Evolutionary conservation across 2,888 invertebrate species (phyloP), one percentile per base, ranked within the genome.

Genomic region (Strigamia maritima): DNA sequence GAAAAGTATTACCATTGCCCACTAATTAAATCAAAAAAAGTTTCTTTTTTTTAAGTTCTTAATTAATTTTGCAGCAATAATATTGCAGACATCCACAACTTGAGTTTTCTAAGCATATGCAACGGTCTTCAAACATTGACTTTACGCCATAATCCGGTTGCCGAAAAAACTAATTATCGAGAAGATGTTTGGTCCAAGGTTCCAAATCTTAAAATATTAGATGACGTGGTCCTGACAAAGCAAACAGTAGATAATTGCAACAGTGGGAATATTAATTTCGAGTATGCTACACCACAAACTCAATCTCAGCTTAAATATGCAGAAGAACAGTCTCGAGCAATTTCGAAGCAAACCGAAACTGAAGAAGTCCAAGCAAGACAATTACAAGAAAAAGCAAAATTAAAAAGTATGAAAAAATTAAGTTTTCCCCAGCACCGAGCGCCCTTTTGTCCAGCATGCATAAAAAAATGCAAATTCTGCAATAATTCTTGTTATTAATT

Each of bases 41-140:
- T 12, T 7, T 31, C 12, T 75, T n/a, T 31, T 35, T 24, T 14
- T 26, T 4, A n/a, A 60, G 2, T 6, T n/a, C n/a, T 16, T 14
- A 22, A 8, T 75, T 16, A 35, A 12, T n/a, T 75, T 35, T 38
- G 1, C 75, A 75, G 75, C 4, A 75, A 75, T 22, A 22, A 75
- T 16, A 38, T 75, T 14, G 8, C 22, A 8, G 75, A 75, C 24
- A 2, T 38, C 0, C 4, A 75, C n/a, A 38, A 40, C 31, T 19
- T 75, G 19, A 24, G 75, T 10, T 75, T 75, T 38, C 19, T 75
- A 38, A 35, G 40, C 10, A 12, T 75, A 12, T 75, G 75, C 75
- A 75, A 19, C 19, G 38, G 35, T 1, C 40, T 75, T 1, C 19
- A 75, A 19, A 75, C 35, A 24, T 14, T 75, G 40, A 75, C 38